Percentiles rank a stretch among this genome's conserved stretches.
These are phyloP conservation scores for Nebria brevicollis DNA, from an alignment of 2,888 invertebrate genomes.

Conservation along the genomic window DNA sequence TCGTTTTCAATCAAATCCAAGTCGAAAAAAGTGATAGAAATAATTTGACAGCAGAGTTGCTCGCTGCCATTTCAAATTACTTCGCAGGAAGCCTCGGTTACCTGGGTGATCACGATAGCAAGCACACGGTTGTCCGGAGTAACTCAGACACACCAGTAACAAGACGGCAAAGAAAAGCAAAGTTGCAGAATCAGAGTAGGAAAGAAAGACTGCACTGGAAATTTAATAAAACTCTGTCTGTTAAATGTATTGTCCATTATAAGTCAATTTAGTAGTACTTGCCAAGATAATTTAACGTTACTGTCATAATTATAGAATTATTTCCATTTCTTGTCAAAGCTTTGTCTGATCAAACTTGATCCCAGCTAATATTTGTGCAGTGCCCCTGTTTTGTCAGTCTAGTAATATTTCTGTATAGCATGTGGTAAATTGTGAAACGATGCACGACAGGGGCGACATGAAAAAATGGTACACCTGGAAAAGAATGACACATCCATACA, in stretches of 20 bases:
- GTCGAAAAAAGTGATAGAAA: neutral
- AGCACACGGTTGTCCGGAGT: neutral
- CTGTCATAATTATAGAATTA: too few relatives aligned
- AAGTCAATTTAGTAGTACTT: too few relatives aligned
- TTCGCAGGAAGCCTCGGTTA: neutral
- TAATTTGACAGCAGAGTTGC: neutral
- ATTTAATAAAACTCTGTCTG: too few relatives aligned
- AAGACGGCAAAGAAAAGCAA: neutral
- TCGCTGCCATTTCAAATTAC: neutral
- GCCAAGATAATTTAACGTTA: too few relatives aligned
- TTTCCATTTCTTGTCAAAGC: too few relatives aligned
- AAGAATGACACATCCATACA: neutral
- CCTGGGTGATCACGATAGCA: neutral
- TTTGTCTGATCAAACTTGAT: too few relatives aligned
- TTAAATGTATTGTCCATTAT: too few relatives aligned
- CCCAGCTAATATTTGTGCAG: neutral
- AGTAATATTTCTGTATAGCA: neutral
- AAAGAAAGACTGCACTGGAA: neutral
- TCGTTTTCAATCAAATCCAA: too few relatives aligned
- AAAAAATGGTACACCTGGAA: slow-evolving; percentile 22
- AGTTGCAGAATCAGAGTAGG: neutral
- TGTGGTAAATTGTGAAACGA: neutral
- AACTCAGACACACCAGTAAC: neutral
- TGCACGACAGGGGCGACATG: neutral
- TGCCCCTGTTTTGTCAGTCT: neutral